Conservation (phyloP, 2,888 invertebrate genomes). For the Spodoptera littoralis region DNA sequence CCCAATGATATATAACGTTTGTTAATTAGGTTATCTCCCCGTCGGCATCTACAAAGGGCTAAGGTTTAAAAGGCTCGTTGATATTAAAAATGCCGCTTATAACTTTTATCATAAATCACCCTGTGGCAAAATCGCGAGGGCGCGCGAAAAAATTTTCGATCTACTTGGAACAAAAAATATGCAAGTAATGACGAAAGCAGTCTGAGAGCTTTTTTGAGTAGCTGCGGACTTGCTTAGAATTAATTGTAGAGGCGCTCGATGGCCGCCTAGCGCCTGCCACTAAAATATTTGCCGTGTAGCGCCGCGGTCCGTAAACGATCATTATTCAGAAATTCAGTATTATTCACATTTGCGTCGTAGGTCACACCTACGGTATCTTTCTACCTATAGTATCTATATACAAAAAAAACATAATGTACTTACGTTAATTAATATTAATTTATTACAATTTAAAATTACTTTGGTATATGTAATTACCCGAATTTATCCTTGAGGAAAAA, state of each 20-base stretch:
- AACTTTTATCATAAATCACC: slow-evolving; percentile 88
- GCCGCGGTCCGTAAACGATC: neutral
- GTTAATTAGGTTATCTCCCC: slow-evolving; percentile 87
- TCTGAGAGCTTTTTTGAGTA: slow-evolving; percentile 86
- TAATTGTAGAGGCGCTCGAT: slow-evolving; percentile 73
- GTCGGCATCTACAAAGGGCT: slow-evolving; percentile 86
- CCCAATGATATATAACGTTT: slow-evolving; percentile 84
- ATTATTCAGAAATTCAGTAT: too few relatives aligned
- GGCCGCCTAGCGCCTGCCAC: slow-evolving; percentile 36
- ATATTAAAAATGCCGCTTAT: slow-evolving; percentile 86
- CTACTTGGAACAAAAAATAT: slow-evolving; percentile 84
- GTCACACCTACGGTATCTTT: too few relatives aligned
- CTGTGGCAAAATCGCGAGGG: slow-evolving; percentile 80
- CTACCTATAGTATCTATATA: too few relatives aligned
- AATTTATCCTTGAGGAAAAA: too few relatives aligned
- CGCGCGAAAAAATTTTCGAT: slow-evolving; percentile 82
- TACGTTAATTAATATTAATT: too few relatives aligned
- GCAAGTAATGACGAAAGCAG: slow-evolving; percentile 86
- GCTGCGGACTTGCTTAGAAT: slow-evolving; percentile 79
- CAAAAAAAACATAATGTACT: too few relatives aligned
- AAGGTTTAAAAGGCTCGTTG: slow-evolving; percentile 82
- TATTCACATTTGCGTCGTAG: too few relatives aligned
- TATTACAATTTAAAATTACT: too few relatives aligned
- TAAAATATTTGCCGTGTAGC: slow-evolving; percentile 36
- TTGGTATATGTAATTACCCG: too few relatives aligned